Base-by-base conservation (phyloP, 2,797 vertebrate genomes). In the Xenops minutus region DNA sequence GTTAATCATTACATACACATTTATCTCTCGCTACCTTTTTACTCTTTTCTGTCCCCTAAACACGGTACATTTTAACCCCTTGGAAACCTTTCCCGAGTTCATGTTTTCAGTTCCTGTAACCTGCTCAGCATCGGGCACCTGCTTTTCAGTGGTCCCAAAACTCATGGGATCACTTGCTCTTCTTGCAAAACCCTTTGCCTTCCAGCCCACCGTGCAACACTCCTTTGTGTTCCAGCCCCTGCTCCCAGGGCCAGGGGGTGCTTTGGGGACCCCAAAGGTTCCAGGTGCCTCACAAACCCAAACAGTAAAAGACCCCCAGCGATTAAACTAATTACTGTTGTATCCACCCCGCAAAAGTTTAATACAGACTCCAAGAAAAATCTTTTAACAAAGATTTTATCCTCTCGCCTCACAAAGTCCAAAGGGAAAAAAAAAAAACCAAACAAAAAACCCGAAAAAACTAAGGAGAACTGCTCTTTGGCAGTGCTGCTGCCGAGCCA, bases 1-100 rank as follows among this genome's bases (percentile, higher is more conserved):
- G 93, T 93, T 96, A 96, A 94, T 94, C 75, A 94, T 96, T 94
- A 95, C 76, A 79, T 37, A 73, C n/a, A 29, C 26, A 39, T 77
- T 75, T 89, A 48, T 61, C 61, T 87, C 84, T 74, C 36, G 6
- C 34, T n/a, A 24, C 49, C 12, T 81, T 81, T 89, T 76, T 34
- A 63, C n/a, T 89, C 43, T 58, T 6, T 54, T 68, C 64, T 51
- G 43, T 49, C 27, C 6, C 52, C 32, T 41, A 58, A 52, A 34
- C 8, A 37, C 0, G 29, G 86, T 89, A 86, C 44, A 79, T 59
- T 87, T 96, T 83, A 95, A 92, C 66, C 48, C 63, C 46, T 71
- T 21, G 8, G 61, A 61, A 91, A 55, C 56, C 27, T 67, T 74
- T 79, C 46, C 66, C 2, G 1, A 62, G 66, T 32, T 54, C 37